Evolutionary conservation across 2,797 vertebrate genomes (phyloP).

Genomic region (Lithobates sylvaticus): DNA sequence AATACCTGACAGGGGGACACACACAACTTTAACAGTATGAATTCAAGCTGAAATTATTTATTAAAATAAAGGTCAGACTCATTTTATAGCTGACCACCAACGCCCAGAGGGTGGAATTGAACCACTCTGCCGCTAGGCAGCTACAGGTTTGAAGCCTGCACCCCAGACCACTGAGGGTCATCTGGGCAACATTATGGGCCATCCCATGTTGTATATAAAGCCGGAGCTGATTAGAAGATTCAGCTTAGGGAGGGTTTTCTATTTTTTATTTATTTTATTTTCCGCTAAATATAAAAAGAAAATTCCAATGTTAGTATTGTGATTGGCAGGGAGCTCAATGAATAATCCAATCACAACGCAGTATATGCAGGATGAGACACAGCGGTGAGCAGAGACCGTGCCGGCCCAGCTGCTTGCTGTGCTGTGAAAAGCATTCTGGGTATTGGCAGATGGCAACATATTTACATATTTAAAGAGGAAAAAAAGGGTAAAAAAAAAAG

Average conservation of each 20-base stretch:
- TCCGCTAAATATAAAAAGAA: no score
- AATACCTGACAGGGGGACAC: no score
- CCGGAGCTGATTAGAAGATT: not conserved
- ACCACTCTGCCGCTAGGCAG: conserved; percentile 99
- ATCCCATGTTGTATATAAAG: not conserved
- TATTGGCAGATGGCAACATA: not conserved
- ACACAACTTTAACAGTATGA: no score
- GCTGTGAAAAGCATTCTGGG: not conserved
- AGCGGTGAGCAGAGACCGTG: not conserved
- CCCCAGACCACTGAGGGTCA: conserved; percentile 99
- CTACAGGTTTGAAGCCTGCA: conserved; percentile 99
- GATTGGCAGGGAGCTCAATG: not conserved
- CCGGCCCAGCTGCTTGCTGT: not conserved
- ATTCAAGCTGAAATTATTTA: no score
- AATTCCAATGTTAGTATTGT: not conserved
- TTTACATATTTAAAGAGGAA: no score
- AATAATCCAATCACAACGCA: no score
- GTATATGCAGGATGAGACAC: not conserved
- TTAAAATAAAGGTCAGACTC: no score
- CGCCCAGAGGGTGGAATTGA: conserved; percentile 78
- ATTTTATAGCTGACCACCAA: no score
- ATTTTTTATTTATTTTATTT: no score
- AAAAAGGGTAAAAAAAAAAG: no score
- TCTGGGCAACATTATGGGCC: conserved; percentile 79
- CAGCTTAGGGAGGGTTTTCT: not conserved